Evolutionary conservation across 2,113 vertebrate genomes (phyloP).

Genomic region (Coptodon bakossiorum): DNA sequence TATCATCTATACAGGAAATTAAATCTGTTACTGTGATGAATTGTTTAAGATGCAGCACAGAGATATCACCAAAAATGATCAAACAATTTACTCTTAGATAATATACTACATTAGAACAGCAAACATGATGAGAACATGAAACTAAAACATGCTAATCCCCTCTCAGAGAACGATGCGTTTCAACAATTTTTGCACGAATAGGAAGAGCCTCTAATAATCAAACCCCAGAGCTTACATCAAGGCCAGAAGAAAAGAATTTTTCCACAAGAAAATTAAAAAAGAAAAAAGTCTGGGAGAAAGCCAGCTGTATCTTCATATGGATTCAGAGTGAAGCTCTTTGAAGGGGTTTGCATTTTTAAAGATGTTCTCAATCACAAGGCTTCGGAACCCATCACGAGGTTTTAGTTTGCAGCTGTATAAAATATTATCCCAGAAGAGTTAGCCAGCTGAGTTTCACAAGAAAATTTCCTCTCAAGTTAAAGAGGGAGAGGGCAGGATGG

Average conservation of each 20-base stretch:
- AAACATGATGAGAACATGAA: not conserved
- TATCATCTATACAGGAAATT: constrained; percentile 18
- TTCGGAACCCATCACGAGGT: constrained; percentile 48
- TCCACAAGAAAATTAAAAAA: not conserved
- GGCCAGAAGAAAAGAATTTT: not conserved
- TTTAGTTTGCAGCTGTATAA: constrained; percentile 56
- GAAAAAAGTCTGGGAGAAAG: not conserved
- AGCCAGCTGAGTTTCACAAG: not conserved
- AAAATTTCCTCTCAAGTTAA: constrained; percentile 16
- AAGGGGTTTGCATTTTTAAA: constrained; percentile 72
- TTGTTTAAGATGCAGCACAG: not conserved
- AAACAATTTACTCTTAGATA: not conserved
- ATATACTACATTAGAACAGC: not conserved
- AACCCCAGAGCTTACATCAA: not conserved
- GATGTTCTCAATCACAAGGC: constrained; percentile 48
- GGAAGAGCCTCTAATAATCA: constrained; percentile 9
- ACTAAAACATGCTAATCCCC: not conserved
- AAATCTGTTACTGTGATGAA: not conserved
- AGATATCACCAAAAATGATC: not conserved
- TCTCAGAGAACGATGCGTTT: not conserved
- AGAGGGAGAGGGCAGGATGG: not conserved
- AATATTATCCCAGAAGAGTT: constrained; percentile 50
- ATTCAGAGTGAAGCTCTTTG: constrained; percentile 50
- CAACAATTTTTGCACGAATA: not conserved
- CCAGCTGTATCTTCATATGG: constrained; percentile 29